Conservation (phyloP, 1,140 invertebrate species). For the Coelopa frigida region DNA sequence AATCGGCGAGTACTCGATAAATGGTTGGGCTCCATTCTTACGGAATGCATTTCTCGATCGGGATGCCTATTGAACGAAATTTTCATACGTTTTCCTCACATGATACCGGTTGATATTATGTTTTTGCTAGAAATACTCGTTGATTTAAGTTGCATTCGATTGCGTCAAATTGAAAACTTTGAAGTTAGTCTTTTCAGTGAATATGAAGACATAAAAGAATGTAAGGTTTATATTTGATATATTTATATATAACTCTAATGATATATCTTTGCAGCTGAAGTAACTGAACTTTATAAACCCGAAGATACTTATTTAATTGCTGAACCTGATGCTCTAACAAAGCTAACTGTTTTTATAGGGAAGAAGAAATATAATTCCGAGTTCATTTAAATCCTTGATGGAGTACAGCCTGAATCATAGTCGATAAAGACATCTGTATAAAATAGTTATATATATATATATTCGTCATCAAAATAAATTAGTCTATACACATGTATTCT, state of each 20-base stretch:
- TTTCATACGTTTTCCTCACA: constrained; percentile 48
- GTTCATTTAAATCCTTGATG: constrained; percentile 43
- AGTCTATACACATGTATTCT: too few species aligned
- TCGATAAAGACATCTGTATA: too few species aligned
- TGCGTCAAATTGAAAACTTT: constrained; percentile 20
- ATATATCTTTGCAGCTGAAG: constrained; percentile 11
- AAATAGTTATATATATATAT: too few species aligned
- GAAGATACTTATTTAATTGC: constrained; percentile 23
- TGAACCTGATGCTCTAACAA: constrained; percentile 46
- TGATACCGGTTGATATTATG: constrained; percentile 42
- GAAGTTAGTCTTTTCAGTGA: constrained; percentile 17
- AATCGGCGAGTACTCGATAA: constrained; percentile 62
- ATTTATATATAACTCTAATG: background rate
- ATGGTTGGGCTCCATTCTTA: constrained; percentile 59
- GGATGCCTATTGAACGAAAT: constrained; percentile 51
- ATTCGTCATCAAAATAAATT: too few species aligned
- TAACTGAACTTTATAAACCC: constrained; percentile 27
- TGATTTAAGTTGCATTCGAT: constrained; percentile 25
- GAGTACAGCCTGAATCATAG: too few species aligned
- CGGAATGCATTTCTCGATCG: constrained; percentile 55
- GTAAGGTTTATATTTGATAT: constrained; percentile 2
- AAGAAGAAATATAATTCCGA: constrained; percentile 50
- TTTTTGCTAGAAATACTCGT: constrained; percentile 28
- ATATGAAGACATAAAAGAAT: constrained; percentile 21
- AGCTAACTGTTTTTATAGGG: constrained; percentile 54